phyloP scores from a whole-genome alignment of 30 jellyfish, hydroid and myxozoan species.

The Chrysaora quinquecirrha region DNA sequence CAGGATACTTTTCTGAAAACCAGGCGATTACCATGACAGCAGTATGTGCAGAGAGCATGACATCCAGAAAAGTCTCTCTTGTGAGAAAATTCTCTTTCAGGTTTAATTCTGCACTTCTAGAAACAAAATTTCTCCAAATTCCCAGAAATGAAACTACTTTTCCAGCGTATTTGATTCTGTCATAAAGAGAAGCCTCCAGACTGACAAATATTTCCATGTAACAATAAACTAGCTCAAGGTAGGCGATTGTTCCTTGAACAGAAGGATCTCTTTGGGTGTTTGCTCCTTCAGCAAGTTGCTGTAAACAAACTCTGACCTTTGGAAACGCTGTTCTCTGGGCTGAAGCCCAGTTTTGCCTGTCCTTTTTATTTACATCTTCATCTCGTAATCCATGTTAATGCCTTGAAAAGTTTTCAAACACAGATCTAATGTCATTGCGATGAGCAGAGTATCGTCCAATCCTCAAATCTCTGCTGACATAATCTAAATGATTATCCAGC shows the following conservation, averaged over 20 bases:
- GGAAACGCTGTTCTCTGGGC: conserved; percentile 22
- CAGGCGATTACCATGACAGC: conserved; percentile 48
- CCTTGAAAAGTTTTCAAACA: conserved; percentile 3
- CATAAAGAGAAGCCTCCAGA: conserved; percentile 26
- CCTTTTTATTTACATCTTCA: conserved; percentile 29
- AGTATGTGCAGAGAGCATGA: conserved; percentile 34
- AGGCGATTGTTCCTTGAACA: conserved; percentile 31
- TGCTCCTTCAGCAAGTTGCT: neutral
- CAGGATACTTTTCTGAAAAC: conserved; percentile 26
- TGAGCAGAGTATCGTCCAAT: conserved; percentile 20
- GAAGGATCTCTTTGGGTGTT: conserved; percentile 32
- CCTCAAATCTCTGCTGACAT: conserved; percentile 20
- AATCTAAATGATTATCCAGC: conserved; percentile 34
- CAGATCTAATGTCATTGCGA: conserved; percentile 24
- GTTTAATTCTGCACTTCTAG: neutral
- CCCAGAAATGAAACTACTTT: conserved; percentile 42
- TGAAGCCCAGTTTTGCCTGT: conserved; percentile 46
- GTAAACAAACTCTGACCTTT: conserved; percentile 7
- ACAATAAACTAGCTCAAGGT: conserved; percentile 18
- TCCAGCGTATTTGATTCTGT: conserved; percentile 37
- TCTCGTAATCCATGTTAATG: conserved; percentile 40
- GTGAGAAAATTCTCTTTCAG: conserved; percentile 25
- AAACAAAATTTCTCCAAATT: conserved; percentile 50
- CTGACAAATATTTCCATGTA: conserved; percentile 50
- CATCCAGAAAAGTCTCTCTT: conserved; percentile 39